phyloP scores from a whole-genome alignment of 2,888 invertebrate genomes.

The Drosophila niveifrons region DNA sequence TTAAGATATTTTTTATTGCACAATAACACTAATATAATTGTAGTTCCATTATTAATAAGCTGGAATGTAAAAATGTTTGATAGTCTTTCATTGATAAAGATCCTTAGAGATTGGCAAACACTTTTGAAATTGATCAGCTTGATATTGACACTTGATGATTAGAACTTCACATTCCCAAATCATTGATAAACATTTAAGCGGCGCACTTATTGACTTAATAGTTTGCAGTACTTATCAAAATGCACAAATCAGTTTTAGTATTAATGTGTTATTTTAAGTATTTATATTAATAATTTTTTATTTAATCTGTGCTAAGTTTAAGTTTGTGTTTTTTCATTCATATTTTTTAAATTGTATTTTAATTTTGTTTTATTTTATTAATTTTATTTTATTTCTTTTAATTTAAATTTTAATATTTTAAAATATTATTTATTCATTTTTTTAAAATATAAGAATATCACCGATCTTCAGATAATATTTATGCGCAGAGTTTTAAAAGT shows the following conservation, averaged over 20 bases:
- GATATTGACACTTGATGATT: neutral
- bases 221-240: neutral
- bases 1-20: no score
- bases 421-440: neutral
- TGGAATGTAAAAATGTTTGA: neutral
- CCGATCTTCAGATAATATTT: no score
- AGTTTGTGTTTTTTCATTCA: neutral
- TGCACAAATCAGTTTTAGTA: no score
- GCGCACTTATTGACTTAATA: neutral
- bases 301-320: neutral
- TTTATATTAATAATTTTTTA: neutral
- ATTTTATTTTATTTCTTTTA: neutral
- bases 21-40: no score
- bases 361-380: neutral
- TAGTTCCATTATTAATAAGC: neutral
- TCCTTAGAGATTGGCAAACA: neutral
- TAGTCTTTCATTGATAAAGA: neutral
- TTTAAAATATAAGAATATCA: no score
- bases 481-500: no score
- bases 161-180: neutral
- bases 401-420: neutral
- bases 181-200: neutral
- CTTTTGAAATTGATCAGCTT: neutral
- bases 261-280: no score
- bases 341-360: neutral